Percentiles rank a stretch among this genome's conserved stretches.
Conservation (phyloP, 2,797 vertebrate species). For the Rhabdophis nuchalis region DNA sequence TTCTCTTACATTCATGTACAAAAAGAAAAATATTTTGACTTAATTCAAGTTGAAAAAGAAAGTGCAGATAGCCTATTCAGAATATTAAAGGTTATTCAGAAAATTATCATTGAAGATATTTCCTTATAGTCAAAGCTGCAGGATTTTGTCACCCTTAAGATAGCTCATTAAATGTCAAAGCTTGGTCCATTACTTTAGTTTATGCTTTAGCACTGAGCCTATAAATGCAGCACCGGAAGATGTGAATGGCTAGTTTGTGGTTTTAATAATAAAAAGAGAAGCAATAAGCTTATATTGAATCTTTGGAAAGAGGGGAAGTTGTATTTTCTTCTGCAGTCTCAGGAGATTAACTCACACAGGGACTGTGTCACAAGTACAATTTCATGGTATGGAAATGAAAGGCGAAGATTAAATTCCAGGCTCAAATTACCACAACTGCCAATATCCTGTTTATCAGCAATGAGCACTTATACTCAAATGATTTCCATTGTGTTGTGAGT, state of each 20-base stretch:
- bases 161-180: slow-evolving; percentile 52
- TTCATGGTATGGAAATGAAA: slow-evolving; percentile 62
- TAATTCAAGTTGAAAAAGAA: slow-evolving; percentile 32
- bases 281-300: slow-evolving; percentile 32
- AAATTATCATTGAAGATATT: slow-evolving; percentile 48
- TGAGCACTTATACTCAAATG: slow-evolving; percentile 49
- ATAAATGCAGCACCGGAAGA: slow-evolving; percentile 27
- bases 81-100: slow-evolving; percentile 45
- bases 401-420: slow-evolving; percentile 64
- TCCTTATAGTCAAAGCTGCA: slow-evolving; percentile 20
- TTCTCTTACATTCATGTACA: slow-evolving; percentile 2
- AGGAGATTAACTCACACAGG: slow-evolving; percentile 58
- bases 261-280: slow-evolving; percentile 28
- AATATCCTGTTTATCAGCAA: slow-evolving; percentile 51
- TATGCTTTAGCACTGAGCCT: slow-evolving; percentile 21
- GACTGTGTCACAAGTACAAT: slow-evolving; percentile 60
- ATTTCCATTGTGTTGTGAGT: slow-evolving; percentile 55
- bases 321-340: slow-evolving; percentile 54
- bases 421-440: slow-evolving; percentile 63
- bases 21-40: slow-evolving; percentile 30
- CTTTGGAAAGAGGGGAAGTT: slow-evolving; percentile 37
- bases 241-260: slow-evolving; percentile 25
- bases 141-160: slow-evolving; percentile 43
- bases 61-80: slow-evolving; percentile 44
- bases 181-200: slow-evolving; percentile 41